These are phyloP conservation scores for Neolamprologus variostigma DNA, from an alignment of 2,113 vertebrate genomes.

Conservation along the genomic window DNA sequence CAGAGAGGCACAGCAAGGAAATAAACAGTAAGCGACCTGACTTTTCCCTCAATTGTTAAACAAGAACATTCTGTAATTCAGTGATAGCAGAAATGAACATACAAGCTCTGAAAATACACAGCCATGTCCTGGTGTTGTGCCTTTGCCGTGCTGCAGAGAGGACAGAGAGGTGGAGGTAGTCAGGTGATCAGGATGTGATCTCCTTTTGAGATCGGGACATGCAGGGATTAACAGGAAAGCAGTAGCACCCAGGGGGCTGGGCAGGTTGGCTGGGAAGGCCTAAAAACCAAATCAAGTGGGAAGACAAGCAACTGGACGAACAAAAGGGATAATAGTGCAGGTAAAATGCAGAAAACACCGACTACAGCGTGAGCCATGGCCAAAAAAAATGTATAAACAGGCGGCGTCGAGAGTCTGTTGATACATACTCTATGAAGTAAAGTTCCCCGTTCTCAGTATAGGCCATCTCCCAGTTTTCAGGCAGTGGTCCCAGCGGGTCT, in stretches of 20 bases:
- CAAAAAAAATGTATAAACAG: constrained; percentile 2
- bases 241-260: constrained; percentile 42
- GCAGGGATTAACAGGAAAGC: constrained; percentile 63
- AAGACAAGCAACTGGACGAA: constrained; percentile 46
- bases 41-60: constrained; percentile 26
- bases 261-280: constrained; percentile 39
- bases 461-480: constrained; percentile 99
- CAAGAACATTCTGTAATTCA: constrained; percentile 34
- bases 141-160: constrained; percentile 54
- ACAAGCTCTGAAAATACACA: constrained; percentile 57
- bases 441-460: constrained; percentile 98
- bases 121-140: constrained; percentile 49
- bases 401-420: neutral
- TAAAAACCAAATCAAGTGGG: constrained; percentile 48
- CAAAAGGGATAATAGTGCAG: constrained; percentile 37
- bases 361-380: neutral
- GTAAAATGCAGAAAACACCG: constrained; percentile 37
- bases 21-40: neutral
- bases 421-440: constrained; percentile 97
- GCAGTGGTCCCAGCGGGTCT: constrained; percentile 90
- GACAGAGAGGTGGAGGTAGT: constrained; percentile 62
- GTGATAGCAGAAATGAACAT: constrained; percentile 52
- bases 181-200: constrained; percentile 66
- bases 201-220: constrained; percentile 65
- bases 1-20: neutral